A percentile compares a stretch with the other conserved stretches of the same genome.
Evolutionary conservation across 2,888 invertebrate genomes (phyloP).

Genomic region (Blastobasis lacticolella): DNA sequence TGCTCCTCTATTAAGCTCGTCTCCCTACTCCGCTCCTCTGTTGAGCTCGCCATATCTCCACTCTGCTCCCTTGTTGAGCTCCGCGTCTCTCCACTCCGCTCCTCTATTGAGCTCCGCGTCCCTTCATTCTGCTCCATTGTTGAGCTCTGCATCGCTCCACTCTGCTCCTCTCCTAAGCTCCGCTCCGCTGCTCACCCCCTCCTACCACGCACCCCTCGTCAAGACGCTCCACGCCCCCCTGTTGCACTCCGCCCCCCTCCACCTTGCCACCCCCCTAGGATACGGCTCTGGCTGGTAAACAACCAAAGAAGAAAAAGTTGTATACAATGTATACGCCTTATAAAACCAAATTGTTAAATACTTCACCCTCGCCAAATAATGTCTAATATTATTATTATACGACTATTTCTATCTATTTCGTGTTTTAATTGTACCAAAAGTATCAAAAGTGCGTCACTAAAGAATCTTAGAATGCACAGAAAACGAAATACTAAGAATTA

Average conservation of each 20-base stretch:
- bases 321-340: too few relatives aligned
- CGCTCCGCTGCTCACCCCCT: conserved; percentile 5
- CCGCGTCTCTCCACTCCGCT: conserved; percentile 11
- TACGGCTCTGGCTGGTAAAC: conserved; percentile 21
- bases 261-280: conserved; percentile 11
- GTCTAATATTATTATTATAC: too few relatives aligned
- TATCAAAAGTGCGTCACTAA: too few relatives aligned
- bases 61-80: conserved; percentile 11
- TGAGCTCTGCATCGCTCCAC: conserved; percentile 10
- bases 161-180: conserved; percentile 9
- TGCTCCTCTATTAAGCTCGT: conserved; percentile 5
- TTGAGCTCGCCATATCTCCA: conserved; percentile 9
- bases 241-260: conserved; percentile 7
- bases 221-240: conserved; percentile 1
- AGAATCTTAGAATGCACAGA: too few relatives aligned
- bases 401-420: too few relatives aligned
- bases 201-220: conserved; percentile 6
- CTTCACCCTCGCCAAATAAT: too few relatives aligned
- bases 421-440: too few relatives aligned
- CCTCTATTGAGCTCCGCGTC: conserved; percentile 14
- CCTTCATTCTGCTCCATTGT: conserved; percentile 10
- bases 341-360: too few relatives aligned
- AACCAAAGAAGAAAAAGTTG: too few relatives aligned
- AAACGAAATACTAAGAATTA: too few relatives aligned
- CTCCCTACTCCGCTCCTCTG: conserved; percentile 8